Base-by-base conservation (phyloP, 2,888 invertebrate species). In the Penaeus monodon region DNA sequence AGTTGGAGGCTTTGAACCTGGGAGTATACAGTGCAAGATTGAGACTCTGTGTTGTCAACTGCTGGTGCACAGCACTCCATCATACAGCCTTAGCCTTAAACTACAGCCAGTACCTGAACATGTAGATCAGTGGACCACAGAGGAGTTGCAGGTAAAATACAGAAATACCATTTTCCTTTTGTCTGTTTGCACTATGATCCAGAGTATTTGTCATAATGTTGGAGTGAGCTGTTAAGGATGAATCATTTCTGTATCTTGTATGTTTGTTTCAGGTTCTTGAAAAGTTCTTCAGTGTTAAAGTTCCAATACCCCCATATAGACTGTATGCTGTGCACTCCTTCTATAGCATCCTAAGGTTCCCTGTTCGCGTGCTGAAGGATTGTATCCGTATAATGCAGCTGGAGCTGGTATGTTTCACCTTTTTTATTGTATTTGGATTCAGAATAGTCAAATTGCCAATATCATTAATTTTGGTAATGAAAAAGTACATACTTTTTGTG, bases 251-350 rank as follows among this genome's bases (percentile, higher is more conserved):
- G 38, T 44, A 44, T 44, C 44, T 10, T 44, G 44, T 3, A 17
- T 57, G 57, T 57, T 57, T 17, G 0, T 91, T 91, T 2, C 92
- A 96, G 95, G 95, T 97, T 84, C 94, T 98, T 92, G 98, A 98
- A 93, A 96, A 96, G 92, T 98, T 97, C 93, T 98, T 98, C 93
- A 97, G 98, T 92, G 94, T 95, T 38, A 94, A 97, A 92, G 97
- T 97, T 65, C 97, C 96, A 17, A 95, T 96, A 29, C 96, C 97
- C 6, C 98, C 98, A 0, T 98, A 96, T 93, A 97, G 98, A 92
- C 96, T 97, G 4, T 97, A 96, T 91, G 95, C 97, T 10, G 94
- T 98, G 91, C 95, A 95, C 90, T 97, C 97, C 38, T 98, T 98
- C 93, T 95, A 96, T 87, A 95, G 95, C 88, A 95, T 97, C 92